These are phyloP conservation scores for Melierax canorus DNA, from an alignment of 2,113 vertebrate species.

Conservation along the genomic window DNA sequence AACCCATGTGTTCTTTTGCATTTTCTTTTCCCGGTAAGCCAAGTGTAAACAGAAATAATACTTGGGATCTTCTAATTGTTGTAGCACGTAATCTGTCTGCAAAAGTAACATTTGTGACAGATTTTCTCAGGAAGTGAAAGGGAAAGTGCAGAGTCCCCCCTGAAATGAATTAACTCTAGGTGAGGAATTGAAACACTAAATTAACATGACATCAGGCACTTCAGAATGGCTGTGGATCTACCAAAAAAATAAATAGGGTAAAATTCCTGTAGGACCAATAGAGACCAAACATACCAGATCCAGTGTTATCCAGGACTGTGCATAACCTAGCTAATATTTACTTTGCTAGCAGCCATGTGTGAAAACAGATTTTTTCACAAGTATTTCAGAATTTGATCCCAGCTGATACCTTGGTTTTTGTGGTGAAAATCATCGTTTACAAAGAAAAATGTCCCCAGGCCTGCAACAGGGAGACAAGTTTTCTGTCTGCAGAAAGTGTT, in stretches of 20 bases:
- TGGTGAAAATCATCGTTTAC: conserved; percentile 4
- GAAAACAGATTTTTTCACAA: conserved; percentile 49
- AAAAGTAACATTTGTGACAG: not conserved
- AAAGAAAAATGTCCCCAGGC: not conserved
- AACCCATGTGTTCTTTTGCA: not conserved
- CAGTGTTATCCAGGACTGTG: not conserved
- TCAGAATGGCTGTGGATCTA: not conserved
- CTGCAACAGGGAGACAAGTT: not conserved
- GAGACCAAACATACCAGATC: not conserved
- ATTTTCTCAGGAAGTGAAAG: not conserved
- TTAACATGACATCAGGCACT: not conserved
- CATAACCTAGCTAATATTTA: not conserved
- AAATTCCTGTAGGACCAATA: not conserved
- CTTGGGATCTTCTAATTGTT: not conserved
- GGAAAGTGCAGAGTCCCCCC: not conserved
- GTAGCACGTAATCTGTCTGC: not conserved
- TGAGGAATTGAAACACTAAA: conserved; percentile 17
- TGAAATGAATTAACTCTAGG: not conserved
- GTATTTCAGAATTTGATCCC: conserved; percentile 23
- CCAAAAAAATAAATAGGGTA: not conserved
- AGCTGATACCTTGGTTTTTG: conserved; percentile 6
- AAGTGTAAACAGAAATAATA: conserved; percentile 16
- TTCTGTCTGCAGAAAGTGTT: not conserved
- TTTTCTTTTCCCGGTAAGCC: conserved; percentile 2
- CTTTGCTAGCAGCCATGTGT: not conserved